Evolutionary conservation across 2,113 vertebrate species (phyloP), one percentile per base, ranked within the genome.

Genomic region (Corynorhinus townsendii): DNA sequence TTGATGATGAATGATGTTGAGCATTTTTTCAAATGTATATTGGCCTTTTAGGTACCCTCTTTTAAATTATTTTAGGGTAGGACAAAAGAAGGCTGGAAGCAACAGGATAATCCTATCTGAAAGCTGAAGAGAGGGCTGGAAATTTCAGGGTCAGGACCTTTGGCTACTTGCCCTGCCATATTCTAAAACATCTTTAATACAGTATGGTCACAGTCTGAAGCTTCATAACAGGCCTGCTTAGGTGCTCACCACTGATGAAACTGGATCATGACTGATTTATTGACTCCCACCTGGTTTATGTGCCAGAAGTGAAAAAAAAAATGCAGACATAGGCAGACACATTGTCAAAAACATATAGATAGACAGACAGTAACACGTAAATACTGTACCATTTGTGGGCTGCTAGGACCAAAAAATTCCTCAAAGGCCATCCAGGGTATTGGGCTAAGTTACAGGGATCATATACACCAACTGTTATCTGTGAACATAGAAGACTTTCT

Each of bases 371-470:
- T 96, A 94, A 68, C 75, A 89, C 79, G 87, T 5, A 97, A 91
- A 77, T 99, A 99, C 99, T 99, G 75, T 99, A 99, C 99, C 99
- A 99, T 98, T 97, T 98, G 94, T 98, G 97, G 11, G 99, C 99
- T 97, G 99, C 98, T 81, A 99, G 98, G 91, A 99, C 97, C 97
- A 99, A 98, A 81, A 99, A 98, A 97, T 99, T 99, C 97, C 99
- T 98, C 97, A 99, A 97, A 80, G 99, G 99, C 99, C 99, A 99
- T 96, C 99, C 99, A 5, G 99, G 99, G 97, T 99, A 99, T 75
- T 99, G 99, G n/a, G 99, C 97, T 95, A 99, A 98, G 95, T 99
- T 99, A 97, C 99, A 99, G 0, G 99, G 99, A 97, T 99, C 99
- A 92, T 99, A 99, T 76, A 99, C 98, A 59, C 99, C 99, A 97